phyloP scores from a whole-genome alignment of 2,797 vertebrate genomes.

The Chloroceryle inda region DNA sequence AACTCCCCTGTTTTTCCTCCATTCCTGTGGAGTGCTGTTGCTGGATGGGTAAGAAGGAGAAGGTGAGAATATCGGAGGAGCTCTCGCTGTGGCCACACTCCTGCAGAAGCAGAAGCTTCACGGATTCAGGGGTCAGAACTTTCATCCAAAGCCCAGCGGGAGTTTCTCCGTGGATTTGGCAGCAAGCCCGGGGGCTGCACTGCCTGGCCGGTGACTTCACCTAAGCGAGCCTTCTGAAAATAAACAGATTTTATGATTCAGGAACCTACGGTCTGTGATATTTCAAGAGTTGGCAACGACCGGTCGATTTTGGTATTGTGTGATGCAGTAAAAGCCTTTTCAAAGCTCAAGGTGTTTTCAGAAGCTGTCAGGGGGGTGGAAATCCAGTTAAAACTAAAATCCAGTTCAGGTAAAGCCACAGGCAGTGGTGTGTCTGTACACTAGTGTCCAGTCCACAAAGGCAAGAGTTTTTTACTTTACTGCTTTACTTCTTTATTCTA shows the following conservation, averaged over 20 bases:
- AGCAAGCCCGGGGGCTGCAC: not conserved
- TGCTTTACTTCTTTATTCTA: no score
- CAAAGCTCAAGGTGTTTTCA: not conserved
- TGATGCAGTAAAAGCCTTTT: not conserved
- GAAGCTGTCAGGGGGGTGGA: not conserved
- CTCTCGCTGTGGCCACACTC: not conserved
- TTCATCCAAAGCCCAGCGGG: not conserved
- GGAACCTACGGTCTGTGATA: not conserved
- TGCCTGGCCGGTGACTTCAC: conserved; percentile 24
- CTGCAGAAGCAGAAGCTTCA: not conserved
- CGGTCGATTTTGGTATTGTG: not conserved
- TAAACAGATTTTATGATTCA: not conserved
- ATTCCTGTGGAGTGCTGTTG: not conserved
- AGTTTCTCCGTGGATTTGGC: not conserved
- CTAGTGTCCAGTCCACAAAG: not conserved
- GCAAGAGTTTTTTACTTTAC: not conserved
- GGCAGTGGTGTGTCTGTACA: not conserved
- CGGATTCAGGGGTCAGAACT: not conserved
- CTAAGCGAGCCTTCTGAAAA: conserved; percentile 14
- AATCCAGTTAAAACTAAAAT: not conserved
- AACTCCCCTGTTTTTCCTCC: not conserved
- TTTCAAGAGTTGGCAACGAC: not conserved
- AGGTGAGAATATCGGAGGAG: not conserved
- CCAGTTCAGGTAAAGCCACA: not conserved
- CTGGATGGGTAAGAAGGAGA: not conserved